Conservation (phyloP, 2,888 invertebrate species). For the Eretmocerus hayati region DNA sequence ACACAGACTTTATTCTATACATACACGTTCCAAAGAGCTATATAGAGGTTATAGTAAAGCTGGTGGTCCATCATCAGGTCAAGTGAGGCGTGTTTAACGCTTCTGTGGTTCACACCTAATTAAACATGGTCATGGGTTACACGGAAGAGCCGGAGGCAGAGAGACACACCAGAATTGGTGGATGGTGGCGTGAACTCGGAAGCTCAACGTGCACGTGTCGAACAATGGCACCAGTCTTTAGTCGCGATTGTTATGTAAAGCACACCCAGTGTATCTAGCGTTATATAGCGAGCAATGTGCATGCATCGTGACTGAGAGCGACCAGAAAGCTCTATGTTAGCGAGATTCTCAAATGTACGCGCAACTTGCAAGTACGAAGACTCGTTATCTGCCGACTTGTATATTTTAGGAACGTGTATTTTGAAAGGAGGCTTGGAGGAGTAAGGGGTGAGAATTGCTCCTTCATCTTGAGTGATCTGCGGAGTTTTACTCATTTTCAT, state of each 20-base stretch:
- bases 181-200: constrained; percentile 29
- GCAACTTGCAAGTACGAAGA: not conserved
- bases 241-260: constrained; percentile 47
- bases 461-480: no score
- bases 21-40: no score
- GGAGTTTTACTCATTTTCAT: no score
- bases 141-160: not conserved
- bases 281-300: no score
- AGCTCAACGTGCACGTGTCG: constrained; percentile 43
- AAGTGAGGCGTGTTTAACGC: constrained; percentile 45
- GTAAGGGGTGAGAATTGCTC: no score
- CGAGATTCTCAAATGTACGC: no score
- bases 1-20: no score
- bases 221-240: constrained; percentile 46
- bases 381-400: no score
- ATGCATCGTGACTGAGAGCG: no score
- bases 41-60: constrained; percentile 6
- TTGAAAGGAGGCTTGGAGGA: no score
- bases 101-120: constrained; percentile 49
- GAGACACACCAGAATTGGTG: constrained; percentile 3
- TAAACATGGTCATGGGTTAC: constrained; percentile 40
- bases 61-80: constrained; percentile 43
- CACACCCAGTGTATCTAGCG: constrained; percentile 33
- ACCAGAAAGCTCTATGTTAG: no score
- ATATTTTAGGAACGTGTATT: no score